Conservation (phyloP, 2,888 invertebrate genomes). For the Nysson spinosus region DNA sequence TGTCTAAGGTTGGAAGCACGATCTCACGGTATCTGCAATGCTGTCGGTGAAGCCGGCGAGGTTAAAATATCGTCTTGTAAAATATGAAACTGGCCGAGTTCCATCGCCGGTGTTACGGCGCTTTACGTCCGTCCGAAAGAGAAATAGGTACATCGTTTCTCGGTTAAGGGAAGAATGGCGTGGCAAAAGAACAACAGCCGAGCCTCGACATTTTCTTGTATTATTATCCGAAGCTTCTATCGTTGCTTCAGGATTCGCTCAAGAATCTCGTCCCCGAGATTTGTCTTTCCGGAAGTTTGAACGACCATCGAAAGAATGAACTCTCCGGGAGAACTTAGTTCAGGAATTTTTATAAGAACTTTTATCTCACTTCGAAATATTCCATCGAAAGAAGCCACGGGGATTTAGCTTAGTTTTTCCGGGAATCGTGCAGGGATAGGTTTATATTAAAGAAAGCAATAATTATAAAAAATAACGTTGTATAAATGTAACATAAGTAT, state of each 20-base stretch:
- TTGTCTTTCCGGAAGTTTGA: conserved; percentile 1
- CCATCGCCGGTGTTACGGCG: conserved; percentile 28
- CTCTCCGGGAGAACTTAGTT: too few species aligned
- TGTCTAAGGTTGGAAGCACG: conserved; percentile 30
- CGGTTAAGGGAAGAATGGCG: conserved; percentile 27
- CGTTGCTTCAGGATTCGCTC: conserved; percentile 11
- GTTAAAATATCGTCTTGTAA: conserved; percentile 53
- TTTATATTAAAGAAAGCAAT: too few species aligned
- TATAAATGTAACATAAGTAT: too few species aligned
- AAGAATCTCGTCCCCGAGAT: conserved; percentile 5
- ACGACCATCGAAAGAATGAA: too few species aligned
- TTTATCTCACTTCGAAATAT: too few species aligned
- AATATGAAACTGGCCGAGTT: conserved; percentile 55
- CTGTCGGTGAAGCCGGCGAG: conserved; percentile 19
- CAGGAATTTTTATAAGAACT: too few species aligned
- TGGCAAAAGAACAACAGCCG: conserved; percentile 34
- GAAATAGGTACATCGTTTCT: conserved; percentile 43
- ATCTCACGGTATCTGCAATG: conserved; percentile 28
- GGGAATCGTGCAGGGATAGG: too few species aligned
- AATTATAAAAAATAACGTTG: too few species aligned
- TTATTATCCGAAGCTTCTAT: conserved; percentile 13
- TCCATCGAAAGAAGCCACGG: too few species aligned
- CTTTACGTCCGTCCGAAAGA: conserved; percentile 32
- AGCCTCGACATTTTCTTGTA: conserved; percentile 20
- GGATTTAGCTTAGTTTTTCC: too few species aligned